These are phyloP conservation scores for Cariama cristata DNA, from an alignment of 2,113 vertebrate species.

Conservation along the genomic window DNA sequence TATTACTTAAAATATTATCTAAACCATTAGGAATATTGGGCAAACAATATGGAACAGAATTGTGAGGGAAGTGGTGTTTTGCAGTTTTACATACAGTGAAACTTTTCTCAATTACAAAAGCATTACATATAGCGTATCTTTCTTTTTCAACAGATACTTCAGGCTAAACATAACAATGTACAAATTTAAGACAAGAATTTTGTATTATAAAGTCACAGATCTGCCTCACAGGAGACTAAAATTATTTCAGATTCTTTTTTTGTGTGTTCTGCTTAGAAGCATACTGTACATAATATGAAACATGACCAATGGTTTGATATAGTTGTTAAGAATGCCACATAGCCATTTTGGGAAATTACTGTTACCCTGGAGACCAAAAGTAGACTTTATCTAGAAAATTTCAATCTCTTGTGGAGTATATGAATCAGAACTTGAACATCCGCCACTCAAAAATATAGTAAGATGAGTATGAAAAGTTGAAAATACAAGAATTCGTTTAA, in stretches of 20 bases:
- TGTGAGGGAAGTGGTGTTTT: not conserved
- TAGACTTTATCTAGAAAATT: not conserved
- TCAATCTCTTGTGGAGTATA: not conserved
- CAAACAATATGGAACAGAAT: not conserved
- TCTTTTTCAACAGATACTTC: not conserved
- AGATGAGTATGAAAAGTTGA: not conserved
- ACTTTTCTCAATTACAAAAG: not conserved
- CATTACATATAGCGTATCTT: not conserved
- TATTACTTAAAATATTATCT: not conserved
- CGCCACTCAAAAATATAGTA: not conserved
- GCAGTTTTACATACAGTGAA: not conserved
- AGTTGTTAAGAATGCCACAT: slow-evolving; percentile 37
- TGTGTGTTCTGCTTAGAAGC: not conserved
- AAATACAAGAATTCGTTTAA: not conserved
- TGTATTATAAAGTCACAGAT: not conserved
- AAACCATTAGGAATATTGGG: not conserved
- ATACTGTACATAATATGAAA: not conserved
- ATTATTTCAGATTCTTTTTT: slow-evolving; percentile 19
- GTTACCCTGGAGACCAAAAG: slow-evolving; percentile 63
- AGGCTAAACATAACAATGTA: not conserved
- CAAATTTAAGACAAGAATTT: not conserved
- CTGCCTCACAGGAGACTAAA: not conserved
- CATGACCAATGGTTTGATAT: slow-evolving; percentile 22
- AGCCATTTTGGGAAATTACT: slow-evolving; percentile 7
- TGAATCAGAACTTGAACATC: not conserved